Evolutionary conservation across 2,113 vertebrate species (phyloP).

Genomic region (Paedocypris sp.): DNA sequence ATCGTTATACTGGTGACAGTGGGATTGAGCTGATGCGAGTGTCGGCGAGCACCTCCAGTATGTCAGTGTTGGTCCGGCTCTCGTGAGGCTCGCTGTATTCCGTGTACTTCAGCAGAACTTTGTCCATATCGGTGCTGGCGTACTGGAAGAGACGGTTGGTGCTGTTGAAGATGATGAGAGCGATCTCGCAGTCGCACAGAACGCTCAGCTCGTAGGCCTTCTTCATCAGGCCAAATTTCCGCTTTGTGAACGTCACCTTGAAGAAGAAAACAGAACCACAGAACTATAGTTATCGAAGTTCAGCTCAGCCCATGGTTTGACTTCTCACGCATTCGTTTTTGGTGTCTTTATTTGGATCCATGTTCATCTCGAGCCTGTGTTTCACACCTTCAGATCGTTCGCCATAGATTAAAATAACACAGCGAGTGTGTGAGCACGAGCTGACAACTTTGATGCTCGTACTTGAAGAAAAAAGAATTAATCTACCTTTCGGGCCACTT

Average conservation of each 20-base stretch:
- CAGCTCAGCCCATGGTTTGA: neutral
- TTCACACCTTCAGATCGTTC: neutral
- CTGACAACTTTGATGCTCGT: neutral
- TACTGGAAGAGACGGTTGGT: conserved; percentile 93
- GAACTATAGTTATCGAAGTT: neutral
- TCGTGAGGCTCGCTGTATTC: conserved; percentile 95
- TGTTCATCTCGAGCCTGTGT: neutral
- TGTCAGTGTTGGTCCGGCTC: conserved; percentile 88
- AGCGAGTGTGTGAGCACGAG: neutral
- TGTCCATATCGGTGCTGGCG: conserved; percentile 94
- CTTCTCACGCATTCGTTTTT: neutral
- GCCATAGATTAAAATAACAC: neutral
- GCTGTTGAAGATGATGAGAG: conserved; percentile 97
- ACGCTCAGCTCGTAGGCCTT: conserved; percentile 95
- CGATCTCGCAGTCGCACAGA: conserved; percentile 93
- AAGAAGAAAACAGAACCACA: conserved; percentile 3
- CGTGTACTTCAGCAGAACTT: conserved; percentile 87
- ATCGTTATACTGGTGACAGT: too few relatives aligned
- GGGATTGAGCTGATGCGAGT: neutral
- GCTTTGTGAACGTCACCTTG: conserved; percentile 91
- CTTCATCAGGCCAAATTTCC: conserved; percentile 96
- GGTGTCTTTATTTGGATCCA: neutral
- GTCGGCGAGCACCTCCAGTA: conserved; percentile 68
- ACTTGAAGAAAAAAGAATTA: too few relatives aligned
- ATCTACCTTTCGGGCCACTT: too few relatives aligned